Evolutionary conservation across 2,113 vertebrate species (phyloP).

Genomic region (Pelodiscus sinensis): DNA sequence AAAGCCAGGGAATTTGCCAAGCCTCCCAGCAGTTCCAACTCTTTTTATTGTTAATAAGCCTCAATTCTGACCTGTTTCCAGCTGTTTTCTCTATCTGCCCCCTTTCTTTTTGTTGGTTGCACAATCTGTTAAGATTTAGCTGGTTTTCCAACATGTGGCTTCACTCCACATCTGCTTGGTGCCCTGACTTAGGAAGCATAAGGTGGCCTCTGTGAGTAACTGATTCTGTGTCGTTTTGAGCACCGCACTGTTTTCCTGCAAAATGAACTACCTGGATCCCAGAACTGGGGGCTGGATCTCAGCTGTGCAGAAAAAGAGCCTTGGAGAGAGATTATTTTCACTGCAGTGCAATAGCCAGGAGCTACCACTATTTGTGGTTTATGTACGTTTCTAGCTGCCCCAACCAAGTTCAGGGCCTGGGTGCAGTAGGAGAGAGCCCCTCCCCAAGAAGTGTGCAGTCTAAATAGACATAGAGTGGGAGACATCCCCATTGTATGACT

Average conservation of each 20-base stretch:
- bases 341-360: background rate
- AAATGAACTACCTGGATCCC: background rate
- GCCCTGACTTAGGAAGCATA: background rate
- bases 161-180: background rate
- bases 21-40: background rate
- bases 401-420: background rate
- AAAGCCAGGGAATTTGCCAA: background rate
- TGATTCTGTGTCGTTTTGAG: background rate
- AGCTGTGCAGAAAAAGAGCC: background rate
- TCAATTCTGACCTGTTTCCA: constrained; percentile 9
- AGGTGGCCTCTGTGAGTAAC: rapidly evolving
- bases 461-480: background rate
- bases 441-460: background rate
- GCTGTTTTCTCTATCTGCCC: background rate
- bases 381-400: background rate
- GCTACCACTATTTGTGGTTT: background rate
- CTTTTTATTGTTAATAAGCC: constrained; percentile 16
- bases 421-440: background rate
- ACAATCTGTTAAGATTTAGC: constrained; percentile 23
- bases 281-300: background rate
- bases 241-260: background rate
- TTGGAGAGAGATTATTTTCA: background rate
- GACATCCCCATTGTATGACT: background rate
- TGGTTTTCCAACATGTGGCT: background rate
- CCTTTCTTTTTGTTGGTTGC: constrained; percentile 1